Percentiles rank a stretch among this genome's conserved stretches.
phyloP scores from a whole-genome alignment of 1,140 invertebrate genomes.

The Drosophila subobscura region DNA sequence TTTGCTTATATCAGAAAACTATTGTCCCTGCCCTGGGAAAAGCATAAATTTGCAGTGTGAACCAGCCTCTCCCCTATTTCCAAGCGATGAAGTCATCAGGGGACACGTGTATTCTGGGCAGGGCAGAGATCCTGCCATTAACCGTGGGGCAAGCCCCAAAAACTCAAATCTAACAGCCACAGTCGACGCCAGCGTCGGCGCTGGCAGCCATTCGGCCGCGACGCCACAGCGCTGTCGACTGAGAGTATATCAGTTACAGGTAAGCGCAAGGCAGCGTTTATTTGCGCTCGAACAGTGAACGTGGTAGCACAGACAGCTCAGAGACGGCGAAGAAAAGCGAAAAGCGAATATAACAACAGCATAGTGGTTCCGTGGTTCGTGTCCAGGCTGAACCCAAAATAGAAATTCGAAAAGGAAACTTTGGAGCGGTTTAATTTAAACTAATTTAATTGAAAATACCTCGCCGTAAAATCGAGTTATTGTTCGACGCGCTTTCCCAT shows the following conservation, averaged over 20 bases:
- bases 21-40: background rate
- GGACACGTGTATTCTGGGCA: constrained; percentile 23
- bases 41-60: constrained; percentile 24
- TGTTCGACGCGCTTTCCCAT: constrained; percentile 54
- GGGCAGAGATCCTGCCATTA: constrained; percentile 17
- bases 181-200: background rate
- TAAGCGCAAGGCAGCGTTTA: constrained; percentile 62
- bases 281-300: constrained; percentile 80
- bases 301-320: constrained; percentile 65
- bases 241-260: constrained; percentile 81
- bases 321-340: constrained; percentile 31
- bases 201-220: constrained; percentile 1
- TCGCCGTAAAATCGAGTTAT: constrained; percentile 38
- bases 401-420: constrained; percentile 44
- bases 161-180: constrained; percentile 3
- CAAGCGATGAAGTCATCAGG: constrained; percentile 39
- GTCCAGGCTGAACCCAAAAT: constrained; percentile 11
- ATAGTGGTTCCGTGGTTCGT: background rate
- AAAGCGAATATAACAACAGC: constrained; percentile 8
- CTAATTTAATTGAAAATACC: constrained; percentile 45
- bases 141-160: constrained; percentile 55
- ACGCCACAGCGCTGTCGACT: constrained; percentile 26
- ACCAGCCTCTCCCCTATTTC: constrained; percentile 8
- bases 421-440: constrained; percentile 17
- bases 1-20: no score